Percentiles rank a stretch among this genome's conserved stretches.
These are phyloP conservation scores for Xenentodon cancila DNA, from an alignment of 2,797 vertebrate species.

Conservation along the genomic window DNA sequence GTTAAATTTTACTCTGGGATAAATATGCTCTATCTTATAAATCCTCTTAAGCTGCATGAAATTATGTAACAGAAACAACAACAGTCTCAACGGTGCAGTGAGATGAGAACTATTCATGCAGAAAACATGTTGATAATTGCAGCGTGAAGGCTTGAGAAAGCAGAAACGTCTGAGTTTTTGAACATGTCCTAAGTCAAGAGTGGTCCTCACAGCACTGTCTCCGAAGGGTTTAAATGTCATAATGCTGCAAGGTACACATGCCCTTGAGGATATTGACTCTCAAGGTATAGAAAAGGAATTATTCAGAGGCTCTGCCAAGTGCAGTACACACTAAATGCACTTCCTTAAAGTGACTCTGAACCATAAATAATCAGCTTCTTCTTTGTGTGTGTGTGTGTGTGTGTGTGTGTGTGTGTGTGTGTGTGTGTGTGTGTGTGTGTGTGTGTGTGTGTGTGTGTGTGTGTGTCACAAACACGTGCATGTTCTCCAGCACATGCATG, in stretches of 20 bases:
- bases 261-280: conserved; percentile 76
- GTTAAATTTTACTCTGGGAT: no score
- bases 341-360: conserved; percentile 58
- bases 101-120: conserved; percentile 11
- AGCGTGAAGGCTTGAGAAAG: background rate
- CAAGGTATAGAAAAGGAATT: conserved; percentile 61
- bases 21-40: conserved; percentile 5
- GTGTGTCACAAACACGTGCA: conserved; percentile 13
- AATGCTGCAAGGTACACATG: conserved; percentile 73
- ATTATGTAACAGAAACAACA: conserved; percentile 41
- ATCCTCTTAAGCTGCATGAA: conserved; percentile 30
- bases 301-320: conserved; percentile 72
- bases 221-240: conserved; percentile 61
- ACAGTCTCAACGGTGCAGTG: conserved; percentile 45
- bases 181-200: conserved; percentile 34
- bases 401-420: conserved; percentile 27
- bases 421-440: background rate
- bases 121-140: conserved; percentile 19
- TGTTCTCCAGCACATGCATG: conserved; percentile 52
- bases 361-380: conserved; percentile 48
- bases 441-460: background rate
- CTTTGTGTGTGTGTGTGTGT: conserved; percentile 25
- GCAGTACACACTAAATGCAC: conserved; percentile 55
- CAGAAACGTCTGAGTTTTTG: conserved; percentile 16
- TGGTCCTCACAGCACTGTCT: conserved; percentile 39